Evolutionary conservation across 2,888 invertebrate species (phyloP), one percentile per base, ranked within the genome.

Genomic region (Agapetus fuscipes): DNA sequence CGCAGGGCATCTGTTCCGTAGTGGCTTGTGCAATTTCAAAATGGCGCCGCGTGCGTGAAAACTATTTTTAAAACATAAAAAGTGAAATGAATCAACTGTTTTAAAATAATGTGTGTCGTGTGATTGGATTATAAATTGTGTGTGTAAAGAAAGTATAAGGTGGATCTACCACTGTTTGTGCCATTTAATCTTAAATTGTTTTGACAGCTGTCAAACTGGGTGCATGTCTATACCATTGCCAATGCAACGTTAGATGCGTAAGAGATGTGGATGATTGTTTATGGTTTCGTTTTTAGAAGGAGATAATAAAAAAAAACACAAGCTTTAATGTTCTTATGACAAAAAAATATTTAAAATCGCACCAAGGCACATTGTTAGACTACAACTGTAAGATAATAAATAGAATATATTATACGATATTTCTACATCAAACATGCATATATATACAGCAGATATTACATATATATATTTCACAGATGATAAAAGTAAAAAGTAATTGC

Each of bases 271-370:
- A n/a, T n/a, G n/a, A n/a, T n/a, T n/a, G n/a, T n/a, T n/a, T n/a
- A n/a, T n/a, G n/a, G n/a, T n/a, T n/a, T 17, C 11, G 30, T 31
- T 9, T 20, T 6, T 12, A 43, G 36, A 47, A 41, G 47, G 47
- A 47, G n/a, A n/a, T n/a, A n/a, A n/a, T n/a, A n/a, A n/a, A n/a
- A n/a, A n/a, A n/a, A 44, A 47, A 47, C 47, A 42, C 47, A 48
- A 48, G 48, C 48, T 48, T 48, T 48, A 48, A 48, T 28, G 48
- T 48, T 48, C 48, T 48, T 48, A 48, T 48, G 48, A 48, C 45
- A 43, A 39, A 36, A 45, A n/a, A n/a, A n/a, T n/a, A n/a, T 45
- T 43, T 41, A 34, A 43, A 43, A 41, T 40, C 37, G 48, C 48
- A 48, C 48, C 45, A 43, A 45, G 47, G 45, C 45, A 45, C 48